Evolutionary conservation across 2,797 vertebrate genomes (phyloP), one percentile per base, ranked within the genome.

Genomic region (Coregonus suidteri): DNA sequence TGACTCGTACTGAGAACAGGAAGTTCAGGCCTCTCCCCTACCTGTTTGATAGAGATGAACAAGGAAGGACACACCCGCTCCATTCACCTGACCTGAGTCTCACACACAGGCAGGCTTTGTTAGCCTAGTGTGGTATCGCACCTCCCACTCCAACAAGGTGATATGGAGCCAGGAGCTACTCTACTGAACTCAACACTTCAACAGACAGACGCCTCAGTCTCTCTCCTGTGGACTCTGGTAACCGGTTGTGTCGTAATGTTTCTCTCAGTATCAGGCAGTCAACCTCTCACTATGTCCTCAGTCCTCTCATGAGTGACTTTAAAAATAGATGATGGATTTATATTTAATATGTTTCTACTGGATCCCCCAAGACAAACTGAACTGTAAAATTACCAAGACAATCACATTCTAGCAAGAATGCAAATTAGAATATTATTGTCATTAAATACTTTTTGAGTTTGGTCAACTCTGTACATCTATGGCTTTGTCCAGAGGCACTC

Each of bases 61-160:
- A 54, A 81, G n/a, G 5, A 71, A 3, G 59, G 30, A 73, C 52
- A 5, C 72, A 5, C 34, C 25, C 54, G 16, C 34, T 25, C 11
- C 34, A 37, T 30, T 88, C 85, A 85, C 86, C 82, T 87, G 74
- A 84, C 76, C 77, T 67, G 54, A 53, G 11, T 51, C 69, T 30
- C 62, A 76, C 3, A 51, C 15, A 75, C 68, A 71, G 84, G 85
- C 82, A 13, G 77, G 77, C 65, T 67, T 67, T 67, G 65, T 67
- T 67, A 34, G 65, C 25, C 25, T 41, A 52, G 80, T 78, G 47
- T 14, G 54, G 79, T 90, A 77, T 82, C 75, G 82, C 86, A 85
- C 88, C 86, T 18, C 41, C 41, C 67, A 25, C 85, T 82, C 85
- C 31, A 31, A 59, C 79, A 52, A 68, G 54, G 37, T 18, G 37